These are phyloP conservation scores for Palythoa grandis DNA, from an alignment of 92 coral and sea anemone genomes.

Conservation along the genomic window DNA sequence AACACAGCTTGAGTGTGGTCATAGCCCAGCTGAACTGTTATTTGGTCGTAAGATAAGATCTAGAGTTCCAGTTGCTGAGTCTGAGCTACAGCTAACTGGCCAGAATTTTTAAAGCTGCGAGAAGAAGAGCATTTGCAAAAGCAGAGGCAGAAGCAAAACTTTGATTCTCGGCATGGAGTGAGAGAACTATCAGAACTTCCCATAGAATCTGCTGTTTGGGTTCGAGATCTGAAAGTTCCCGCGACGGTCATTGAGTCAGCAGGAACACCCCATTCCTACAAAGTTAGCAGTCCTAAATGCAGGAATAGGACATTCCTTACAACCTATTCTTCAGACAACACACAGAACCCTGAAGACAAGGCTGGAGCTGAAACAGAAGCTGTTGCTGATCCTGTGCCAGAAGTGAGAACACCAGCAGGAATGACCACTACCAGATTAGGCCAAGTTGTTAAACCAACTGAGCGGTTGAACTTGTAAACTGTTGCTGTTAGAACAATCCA, in stretches of 20 bases:
- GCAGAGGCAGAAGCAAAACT: conserved; percentile 4
- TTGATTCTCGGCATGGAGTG: not conserved
- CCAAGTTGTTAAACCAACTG: no score
- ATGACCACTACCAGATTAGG: not conserved
- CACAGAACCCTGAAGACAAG: not conserved
- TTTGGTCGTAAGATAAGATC: not conserved
- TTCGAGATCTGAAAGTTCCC: not conserved
- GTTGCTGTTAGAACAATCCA: no score
- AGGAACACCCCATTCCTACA: not conserved
- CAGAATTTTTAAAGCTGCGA: not conserved
- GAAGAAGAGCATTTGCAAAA: not conserved
- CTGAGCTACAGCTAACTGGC: not conserved
- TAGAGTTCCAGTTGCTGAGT: not conserved
- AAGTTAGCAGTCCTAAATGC: not conserved
- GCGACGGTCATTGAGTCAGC: not conserved
- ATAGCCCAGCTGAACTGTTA: not conserved
- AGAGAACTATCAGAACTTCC: no score
- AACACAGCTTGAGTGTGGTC: not conserved
- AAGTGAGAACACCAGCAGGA: not conserved
- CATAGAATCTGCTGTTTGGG: no score
- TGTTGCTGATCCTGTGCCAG: not conserved
- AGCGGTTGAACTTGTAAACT: no score
- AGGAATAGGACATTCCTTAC: not conserved
- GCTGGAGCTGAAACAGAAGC: not conserved
- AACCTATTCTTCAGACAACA: not conserved